Evolutionary conservation across 2,888 invertebrate genomes (phyloP), one percentile per base, ranked within the genome.

Genomic region (Chouioia cunea): DNA sequence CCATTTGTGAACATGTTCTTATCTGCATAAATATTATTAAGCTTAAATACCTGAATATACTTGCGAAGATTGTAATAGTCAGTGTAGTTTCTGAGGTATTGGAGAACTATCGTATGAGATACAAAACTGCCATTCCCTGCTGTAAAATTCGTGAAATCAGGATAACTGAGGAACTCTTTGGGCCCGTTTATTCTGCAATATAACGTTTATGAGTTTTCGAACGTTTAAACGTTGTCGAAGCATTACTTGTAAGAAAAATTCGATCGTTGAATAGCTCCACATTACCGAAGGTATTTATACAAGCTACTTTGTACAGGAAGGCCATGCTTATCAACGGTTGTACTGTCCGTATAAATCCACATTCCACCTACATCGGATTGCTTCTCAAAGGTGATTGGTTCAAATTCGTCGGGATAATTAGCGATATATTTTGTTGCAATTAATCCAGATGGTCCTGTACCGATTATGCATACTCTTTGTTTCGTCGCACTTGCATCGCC

Each of bases 101-200:
- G 86, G 66, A 91, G 86, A 74, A 94, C 92, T 80, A 92, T 90
- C 14, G 87, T 82, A 76, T 93, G 93, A 0, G 86, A 85, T 12
- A 93, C 88, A 80, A 91, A 94, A 0, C 93, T 91, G 15, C 87
- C 87, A 0, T 89, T 86, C 56, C 83, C 88, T 72, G 87, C 74
- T 36, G 65, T 68, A 2, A 90, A 88, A 79, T 91, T 91, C 2
- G 90, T 89, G 81, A 89, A 93, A 71, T 91, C 93, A 20, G 90
- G 89, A 81, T 91, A 95, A 75, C 90, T 90, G 95, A 96, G 95
- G 10, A 93, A 88, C 84, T 93, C 92, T 72, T 92, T 91, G 0
- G 95, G 94, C 2, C 95, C 88, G 85, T 95, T 95, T 0, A 94
- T 94, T 77, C 90, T 90, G 79, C 70, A 36, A 36, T 36, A 36